Base-by-base conservation (phyloP, 2,113 vertebrate genomes). In the Rutilus rutilus region DNA sequence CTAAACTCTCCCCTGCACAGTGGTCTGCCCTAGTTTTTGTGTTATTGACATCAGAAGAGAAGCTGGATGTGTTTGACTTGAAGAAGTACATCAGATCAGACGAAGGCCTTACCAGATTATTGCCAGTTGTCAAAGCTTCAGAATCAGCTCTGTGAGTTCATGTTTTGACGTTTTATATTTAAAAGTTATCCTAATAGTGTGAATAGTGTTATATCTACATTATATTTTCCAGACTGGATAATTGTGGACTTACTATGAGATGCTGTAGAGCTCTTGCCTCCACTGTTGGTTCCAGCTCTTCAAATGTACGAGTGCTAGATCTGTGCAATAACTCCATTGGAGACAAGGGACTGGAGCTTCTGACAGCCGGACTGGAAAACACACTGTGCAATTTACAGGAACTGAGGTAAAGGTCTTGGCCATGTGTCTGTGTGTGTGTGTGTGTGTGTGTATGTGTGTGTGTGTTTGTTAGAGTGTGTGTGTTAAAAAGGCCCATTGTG, bases 1-100 rank as follows among this genome's bases (percentile, higher is more conserved):
- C 87, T 47, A 88, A 86, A 64, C 75, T 88, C 6, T 86, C 79
- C 65, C 74, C 85, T 27, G 75, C 87, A 17, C 84, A 85, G 42
- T 88, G 87, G 87, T 88, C 87, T 33, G 87, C 84, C 33, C 54
- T 88, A 5, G 87, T 86, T 11, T 88, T 88, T 30, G 80, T 88
- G 25, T 45, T 86, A 42, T 42, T 88, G 78, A 85, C 87, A 3
- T 88, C 87, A 47, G 79, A 86, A 25, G 74, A 82, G 7, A 83
- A 83, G 59, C 84, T 86, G 19, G 80, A 86, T 45, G 75, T 78
- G 6, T 88, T 88, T 79, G 87, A 88, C 52, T 80, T 88, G 17
- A 88, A 86, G 74, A 88, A 86, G 50, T 88, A 88, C 14, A 33
- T 59, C 30, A 85, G 50, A 79, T 86, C 87, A 45, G 87, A 88